Evolutionary conservation across 2,888 invertebrate genomes (phyloP).

Genomic region (Hydriomena furcata): DNA sequence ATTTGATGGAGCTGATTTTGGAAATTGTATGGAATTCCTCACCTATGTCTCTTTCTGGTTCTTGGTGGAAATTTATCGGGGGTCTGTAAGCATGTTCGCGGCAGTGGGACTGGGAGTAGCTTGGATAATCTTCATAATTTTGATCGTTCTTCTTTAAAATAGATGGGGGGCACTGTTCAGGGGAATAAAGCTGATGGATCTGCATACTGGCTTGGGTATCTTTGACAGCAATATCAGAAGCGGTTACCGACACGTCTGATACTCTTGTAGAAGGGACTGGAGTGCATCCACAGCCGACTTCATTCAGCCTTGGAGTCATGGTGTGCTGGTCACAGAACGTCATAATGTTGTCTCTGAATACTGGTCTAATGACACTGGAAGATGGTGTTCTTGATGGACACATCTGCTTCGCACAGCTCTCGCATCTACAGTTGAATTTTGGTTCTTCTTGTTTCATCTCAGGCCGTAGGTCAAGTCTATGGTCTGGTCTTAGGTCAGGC

Average conservation of each 20-base stretch:
- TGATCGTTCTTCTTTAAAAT: conserved; percentile 22
- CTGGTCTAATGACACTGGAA: conserved; percentile 14
- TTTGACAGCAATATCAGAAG: conserved; percentile 36
- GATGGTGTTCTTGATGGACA: conserved; percentile 39
- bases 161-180: conserved; percentile 17
- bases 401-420: conserved; percentile 37
- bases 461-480: neutral
- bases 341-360: conserved; percentile 54
- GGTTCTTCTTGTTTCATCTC: conserved; percentile 5
- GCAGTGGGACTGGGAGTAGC: conserved; percentile 7
- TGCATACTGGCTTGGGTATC: conserved; percentile 28
- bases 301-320: conserved; percentile 58
- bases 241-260: conserved; percentile 34
- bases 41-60: conserved; percentile 38
- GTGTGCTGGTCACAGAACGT: conserved; percentile 56
- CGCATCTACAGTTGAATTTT: conserved; percentile 44
- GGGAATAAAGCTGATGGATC: conserved; percentile 14
- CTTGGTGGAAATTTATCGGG: conserved; percentile 14
- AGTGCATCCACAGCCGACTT: conserved; percentile 47
- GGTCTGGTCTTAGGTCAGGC: neutral
- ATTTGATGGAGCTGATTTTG: conserved; percentile 29
- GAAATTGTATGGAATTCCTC: conserved; percentile 25
- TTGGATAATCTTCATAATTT: neutral
- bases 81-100: neutral
- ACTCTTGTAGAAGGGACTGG: conserved; percentile 31